Percentiles rank a stretch among this genome's conserved stretches.
These are phyloP conservation scores for Zaprionus ghesquierei DNA, from an alignment of 1,140 invertebrate species.

Conservation along the genomic window DNA sequence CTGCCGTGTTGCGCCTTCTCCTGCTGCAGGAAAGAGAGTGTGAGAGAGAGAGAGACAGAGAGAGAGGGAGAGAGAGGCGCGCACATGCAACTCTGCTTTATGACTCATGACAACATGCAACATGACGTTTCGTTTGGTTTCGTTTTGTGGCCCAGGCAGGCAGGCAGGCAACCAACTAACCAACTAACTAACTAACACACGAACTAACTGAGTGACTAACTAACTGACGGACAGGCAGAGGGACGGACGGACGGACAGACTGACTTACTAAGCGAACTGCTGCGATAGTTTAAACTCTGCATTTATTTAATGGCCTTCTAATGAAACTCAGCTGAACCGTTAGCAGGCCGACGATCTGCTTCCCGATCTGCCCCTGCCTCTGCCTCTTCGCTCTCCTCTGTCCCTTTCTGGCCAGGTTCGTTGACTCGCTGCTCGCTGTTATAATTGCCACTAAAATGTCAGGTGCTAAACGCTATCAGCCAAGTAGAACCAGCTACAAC, in stretches of 20 bases:
- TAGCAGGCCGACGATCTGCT: slow-evolving; percentile 17
- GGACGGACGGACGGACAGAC: background rate
- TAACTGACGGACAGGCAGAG: background rate
- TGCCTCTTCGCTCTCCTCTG: background rate
- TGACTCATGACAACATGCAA: slow-evolving; percentile 81
- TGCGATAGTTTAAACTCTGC: slow-evolving; percentile 50
- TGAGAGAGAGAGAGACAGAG: background rate
- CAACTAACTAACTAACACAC: slow-evolving; percentile 30
- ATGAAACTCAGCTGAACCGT: slow-evolving; percentile 42
- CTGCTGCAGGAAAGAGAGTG: background rate
- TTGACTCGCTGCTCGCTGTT: slow-evolving; percentile 62
- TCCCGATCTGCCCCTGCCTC: slow-evolving; percentile 7
- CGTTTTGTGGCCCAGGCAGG: slow-evolving; percentile 32
- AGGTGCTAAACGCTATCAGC: slow-evolving; percentile 80
- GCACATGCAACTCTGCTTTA: slow-evolving; percentile 76
- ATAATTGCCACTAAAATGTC: slow-evolving; percentile 81
- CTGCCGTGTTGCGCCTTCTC: slow-evolving; percentile 37
- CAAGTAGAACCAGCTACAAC: slow-evolving; percentile 70
- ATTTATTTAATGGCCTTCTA: slow-evolving; percentile 52
- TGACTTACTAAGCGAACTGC: too few relatives aligned
- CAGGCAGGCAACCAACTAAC: slow-evolving; percentile 24
- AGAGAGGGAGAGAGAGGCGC: background rate
- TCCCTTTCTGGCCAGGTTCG: slow-evolving; percentile 51
- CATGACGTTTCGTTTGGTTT: slow-evolving; percentile 59
- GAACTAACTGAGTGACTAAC: slow-evolving; percentile 21